phyloP scores from a whole-genome alignment of 2,797 vertebrate species.

The Ptychobarbus kaznakovi region DNA sequence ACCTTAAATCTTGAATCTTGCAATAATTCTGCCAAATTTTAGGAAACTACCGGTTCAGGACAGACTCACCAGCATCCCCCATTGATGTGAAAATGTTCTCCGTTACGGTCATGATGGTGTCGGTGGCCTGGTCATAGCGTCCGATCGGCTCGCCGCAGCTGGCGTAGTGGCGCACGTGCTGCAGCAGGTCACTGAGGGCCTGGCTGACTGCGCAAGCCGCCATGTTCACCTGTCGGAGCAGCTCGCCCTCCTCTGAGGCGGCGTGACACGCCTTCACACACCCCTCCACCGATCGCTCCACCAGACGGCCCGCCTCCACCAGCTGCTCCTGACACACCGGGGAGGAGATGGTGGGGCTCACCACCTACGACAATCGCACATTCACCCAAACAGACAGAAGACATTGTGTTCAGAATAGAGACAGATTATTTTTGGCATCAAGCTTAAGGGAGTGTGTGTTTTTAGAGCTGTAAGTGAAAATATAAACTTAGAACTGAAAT shows the following conservation, averaged over 20 bases:
- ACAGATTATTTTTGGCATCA: not conserved
- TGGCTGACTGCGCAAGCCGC: constrained; percentile 94
- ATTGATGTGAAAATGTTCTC: constrained; percentile 99
- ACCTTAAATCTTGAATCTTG: too few species aligned
- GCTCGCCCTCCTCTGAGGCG: constrained; percentile 87
- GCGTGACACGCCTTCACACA: constrained; percentile 93
- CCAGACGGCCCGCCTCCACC: constrained; percentile 96
- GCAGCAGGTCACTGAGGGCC: constrained; percentile 92
- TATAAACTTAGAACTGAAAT: not conserved
- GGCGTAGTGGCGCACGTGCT: constrained; percentile 95
- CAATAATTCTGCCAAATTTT: not conserved
- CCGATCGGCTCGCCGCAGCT: constrained; percentile 97
- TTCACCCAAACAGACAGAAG: not conserved
- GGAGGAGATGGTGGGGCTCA: constrained; percentile 98
- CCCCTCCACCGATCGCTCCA: constrained; percentile 95
- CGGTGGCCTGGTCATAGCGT: constrained; percentile 97
- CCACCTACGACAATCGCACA: constrained; percentile 80
- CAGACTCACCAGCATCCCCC: constrained; percentile 93
- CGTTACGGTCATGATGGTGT: constrained; percentile 99
- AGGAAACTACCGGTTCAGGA: not conserved
- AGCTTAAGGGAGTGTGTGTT: not conserved
- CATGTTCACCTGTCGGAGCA: constrained; percentile 91
- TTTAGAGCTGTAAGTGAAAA: not conserved
- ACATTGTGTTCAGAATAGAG: not conserved
- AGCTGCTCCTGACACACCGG: constrained; percentile 98